These are phyloP conservation scores for Acholoe squamosa DNA, from an alignment of 2,888 invertebrate species.

Conservation along the genomic window DNA sequence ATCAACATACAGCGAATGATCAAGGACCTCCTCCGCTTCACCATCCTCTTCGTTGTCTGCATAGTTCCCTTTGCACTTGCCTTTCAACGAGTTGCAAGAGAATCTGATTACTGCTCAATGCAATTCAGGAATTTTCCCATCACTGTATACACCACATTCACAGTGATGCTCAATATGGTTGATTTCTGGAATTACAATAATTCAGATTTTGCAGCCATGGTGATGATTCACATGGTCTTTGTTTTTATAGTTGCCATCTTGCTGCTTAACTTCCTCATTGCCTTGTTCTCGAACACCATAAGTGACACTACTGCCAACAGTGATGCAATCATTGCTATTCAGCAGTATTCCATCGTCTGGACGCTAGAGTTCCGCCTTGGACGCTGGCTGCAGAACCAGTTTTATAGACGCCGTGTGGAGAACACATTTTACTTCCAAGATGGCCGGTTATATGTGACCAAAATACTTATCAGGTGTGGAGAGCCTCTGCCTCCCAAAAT, in stretches of 20 bases:
- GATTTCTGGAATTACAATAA: slow-evolving; percentile 24
- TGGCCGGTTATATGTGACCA: not conserved
- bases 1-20: slow-evolving; percentile 65
- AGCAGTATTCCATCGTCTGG: not conserved
- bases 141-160: slow-evolving; percentile 58
- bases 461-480: not conserved
- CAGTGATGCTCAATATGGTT: slow-evolving; percentile 66
- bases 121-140: slow-evolving; percentile 11
- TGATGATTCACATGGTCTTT: slow-evolving; percentile 53
- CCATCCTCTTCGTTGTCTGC: slow-evolving; percentile 61
- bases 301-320: not conserved
- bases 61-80: slow-evolving; percentile 59
- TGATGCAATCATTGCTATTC: not conserved
- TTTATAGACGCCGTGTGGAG: not conserved
- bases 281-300: slow-evolving; percentile 55
- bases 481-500: not conserved
- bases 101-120: slow-evolving; percentile 35
- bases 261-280: slow-evolving; percentile 66
- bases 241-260: slow-evolving; percentile 65
- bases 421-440: not conserved
- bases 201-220: not conserved
- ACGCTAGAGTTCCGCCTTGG: not conserved
- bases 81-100: slow-evolving; percentile 33
- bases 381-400: not conserved
- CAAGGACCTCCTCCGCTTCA: slow-evolving; percentile 61